phyloP scores from a whole-genome alignment of 2,888 invertebrate species.

The Tortrix viridana region DNA sequence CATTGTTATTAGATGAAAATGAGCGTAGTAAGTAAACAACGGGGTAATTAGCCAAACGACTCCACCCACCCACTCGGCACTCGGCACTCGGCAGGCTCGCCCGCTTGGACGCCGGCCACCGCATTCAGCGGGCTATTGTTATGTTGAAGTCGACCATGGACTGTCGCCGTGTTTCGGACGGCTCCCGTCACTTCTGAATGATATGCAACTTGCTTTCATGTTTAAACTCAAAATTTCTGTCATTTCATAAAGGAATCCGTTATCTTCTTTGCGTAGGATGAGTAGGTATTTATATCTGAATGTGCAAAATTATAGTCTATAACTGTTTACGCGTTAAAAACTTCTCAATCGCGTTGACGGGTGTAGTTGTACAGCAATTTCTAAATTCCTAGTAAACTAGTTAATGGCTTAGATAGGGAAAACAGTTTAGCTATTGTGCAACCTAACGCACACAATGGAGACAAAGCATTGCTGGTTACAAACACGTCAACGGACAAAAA shows the following conservation, averaged over 20 bases:
- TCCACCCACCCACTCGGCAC: conserved; percentile 46
- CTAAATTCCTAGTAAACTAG: conserved; percentile 22
- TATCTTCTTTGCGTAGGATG: conserved; percentile 20
- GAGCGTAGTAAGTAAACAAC: conserved; percentile 49
- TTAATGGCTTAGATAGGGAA: conserved; percentile 34
- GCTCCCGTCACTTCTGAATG: conserved; percentile 30
- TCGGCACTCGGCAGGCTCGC: conserved; percentile 31
- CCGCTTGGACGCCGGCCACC: conserved; percentile 53
- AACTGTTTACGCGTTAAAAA: not conserved
- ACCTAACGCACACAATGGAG: conserved; percentile 27
- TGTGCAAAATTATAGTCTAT: conserved; percentile 9
- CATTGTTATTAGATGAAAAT: conserved; percentile 41
- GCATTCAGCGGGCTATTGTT: conserved; percentile 52
- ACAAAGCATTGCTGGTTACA: conserved; percentile 32
- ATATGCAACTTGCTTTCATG: conserved; percentile 23
- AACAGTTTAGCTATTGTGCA: conserved; percentile 33
- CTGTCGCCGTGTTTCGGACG: conserved; percentile 32
- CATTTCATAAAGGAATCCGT: conserved; percentile 2
- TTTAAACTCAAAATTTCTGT: not conserved
- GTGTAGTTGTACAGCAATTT: conserved; percentile 5
- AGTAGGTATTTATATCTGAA: conserved; percentile 8
- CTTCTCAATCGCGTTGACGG: not conserved
- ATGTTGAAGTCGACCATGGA: conserved; percentile 45
- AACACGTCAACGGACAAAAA: conserved; percentile 37
- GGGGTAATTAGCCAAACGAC: conserved; percentile 47